Percentiles rank a stretch among this genome's conserved stretches.
These are phyloP conservation scores for Chrysopa pallens DNA, from an alignment of 1,140 invertebrate species.

Conservation along the genomic window DNA sequence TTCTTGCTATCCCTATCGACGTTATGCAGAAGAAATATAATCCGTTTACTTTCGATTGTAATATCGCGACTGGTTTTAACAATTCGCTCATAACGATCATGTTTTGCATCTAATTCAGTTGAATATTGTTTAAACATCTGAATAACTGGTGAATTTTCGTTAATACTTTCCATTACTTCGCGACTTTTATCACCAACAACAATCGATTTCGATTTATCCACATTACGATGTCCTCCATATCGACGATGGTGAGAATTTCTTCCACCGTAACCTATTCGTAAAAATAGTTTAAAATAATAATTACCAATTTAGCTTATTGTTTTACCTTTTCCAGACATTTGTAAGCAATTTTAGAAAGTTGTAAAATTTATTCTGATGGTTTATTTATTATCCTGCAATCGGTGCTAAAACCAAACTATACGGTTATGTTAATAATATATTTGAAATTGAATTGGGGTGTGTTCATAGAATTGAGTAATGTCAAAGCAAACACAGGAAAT, in stretches of 20 bases:
- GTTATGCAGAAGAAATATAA: conserved; percentile 74
- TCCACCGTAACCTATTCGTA: conserved; percentile 1
- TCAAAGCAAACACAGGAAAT: too few species aligned
- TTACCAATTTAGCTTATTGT: background rate
- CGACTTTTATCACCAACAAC: conserved; percentile 14
- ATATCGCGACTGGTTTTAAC: conserved; percentile 72
- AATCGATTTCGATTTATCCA: conserved; percentile 7
- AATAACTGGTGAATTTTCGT: conserved; percentile 39
- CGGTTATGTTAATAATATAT: too few species aligned
- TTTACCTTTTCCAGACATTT: too few species aligned
- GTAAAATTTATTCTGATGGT: too few species aligned
- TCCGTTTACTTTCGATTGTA: conserved; percentile 82
- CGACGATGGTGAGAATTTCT: background rate
- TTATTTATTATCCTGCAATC: too few species aligned
- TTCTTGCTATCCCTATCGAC: conserved; percentile 37
- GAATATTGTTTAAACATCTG: conserved; percentile 49
- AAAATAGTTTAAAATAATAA: conserved; percentile 1
- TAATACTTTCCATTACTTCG: conserved; percentile 14
- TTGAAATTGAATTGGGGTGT: too few species aligned
- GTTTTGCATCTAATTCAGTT: conserved; percentile 51
- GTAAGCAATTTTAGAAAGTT: too few species aligned
- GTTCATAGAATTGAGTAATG: too few species aligned
- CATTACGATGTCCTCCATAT: background rate
- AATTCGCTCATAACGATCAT: conserved; percentile 71
- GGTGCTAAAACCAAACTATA: too few species aligned